phyloP scores from a whole-genome alignment of 1,140 invertebrate genomes.

The Geopemphigus sp. region DNA sequence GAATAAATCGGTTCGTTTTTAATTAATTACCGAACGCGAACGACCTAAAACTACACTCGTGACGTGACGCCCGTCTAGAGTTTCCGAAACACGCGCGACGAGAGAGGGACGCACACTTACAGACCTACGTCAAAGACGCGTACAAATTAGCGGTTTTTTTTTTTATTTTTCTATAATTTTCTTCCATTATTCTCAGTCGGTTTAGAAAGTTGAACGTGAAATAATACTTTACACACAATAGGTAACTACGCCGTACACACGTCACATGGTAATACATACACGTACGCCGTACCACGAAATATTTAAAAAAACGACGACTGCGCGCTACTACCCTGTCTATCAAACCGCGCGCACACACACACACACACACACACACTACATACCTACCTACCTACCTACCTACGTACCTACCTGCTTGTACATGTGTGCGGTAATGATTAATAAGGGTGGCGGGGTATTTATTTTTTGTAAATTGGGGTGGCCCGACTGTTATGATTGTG shows the following conservation, averaged over 20 bases:
- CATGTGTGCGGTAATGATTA: constrained; percentile 24
- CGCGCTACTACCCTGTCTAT: too few species aligned
- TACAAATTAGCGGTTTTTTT: constrained; percentile 34
- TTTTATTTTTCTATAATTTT: not conserved
- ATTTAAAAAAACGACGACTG: constrained; percentile 1
- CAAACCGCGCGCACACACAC: too few species aligned
- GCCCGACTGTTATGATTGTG: constrained; percentile 36
- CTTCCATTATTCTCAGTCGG: not conserved
- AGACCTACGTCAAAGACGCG: constrained; percentile 39
- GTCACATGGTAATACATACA: not conserved
- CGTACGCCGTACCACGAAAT: not conserved
- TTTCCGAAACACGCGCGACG: not conserved
- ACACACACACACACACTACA: too few species aligned
- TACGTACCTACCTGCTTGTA: too few species aligned
- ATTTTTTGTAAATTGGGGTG: constrained; percentile 37
- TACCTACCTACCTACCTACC: too few species aligned
- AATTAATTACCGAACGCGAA: constrained; percentile 46
- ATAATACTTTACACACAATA: constrained; percentile 30
- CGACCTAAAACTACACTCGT: not conserved
- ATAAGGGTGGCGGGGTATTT: constrained; percentile 32
- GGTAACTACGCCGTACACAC: not conserved
- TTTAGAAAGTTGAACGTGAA: constrained; percentile 32
- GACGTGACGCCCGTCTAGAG: not conserved
- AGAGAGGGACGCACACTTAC: not conserved
- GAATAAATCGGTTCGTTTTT: constrained; percentile 42